Percentiles rank a stretch among this genome's conserved stretches.
These are phyloP conservation scores for Muscicapa striata DNA, from an alignment of 2,797 vertebrate species.

Conservation along the genomic window DNA sequence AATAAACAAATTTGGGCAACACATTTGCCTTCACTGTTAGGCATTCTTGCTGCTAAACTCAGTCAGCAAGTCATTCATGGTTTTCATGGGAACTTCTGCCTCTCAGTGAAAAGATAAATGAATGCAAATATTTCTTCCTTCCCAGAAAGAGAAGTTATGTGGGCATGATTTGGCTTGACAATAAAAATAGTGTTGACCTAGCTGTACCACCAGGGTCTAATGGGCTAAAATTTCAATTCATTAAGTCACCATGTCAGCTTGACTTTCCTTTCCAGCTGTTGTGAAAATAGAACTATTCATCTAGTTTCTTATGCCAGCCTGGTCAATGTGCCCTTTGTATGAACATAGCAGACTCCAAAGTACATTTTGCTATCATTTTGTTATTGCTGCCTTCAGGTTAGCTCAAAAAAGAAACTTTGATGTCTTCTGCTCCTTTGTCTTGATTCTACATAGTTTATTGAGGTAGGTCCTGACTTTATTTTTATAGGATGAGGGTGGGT, in stretches of 20 bases:
- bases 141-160: conserved; percentile 13
- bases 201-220: neutral
- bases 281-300: neutral
- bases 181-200: conserved; percentile 13
- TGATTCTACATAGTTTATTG: neutral
- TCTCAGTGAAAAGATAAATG: conserved; percentile 13
- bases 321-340: neutral
- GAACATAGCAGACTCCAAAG: neutral
- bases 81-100: conserved; percentile 28
- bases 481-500: neutral
- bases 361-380: neutral
- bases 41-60: neutral
- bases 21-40: neutral
- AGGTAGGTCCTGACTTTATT: neutral
- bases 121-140: conserved; percentile 26
- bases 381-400: neutral
- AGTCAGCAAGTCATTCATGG: conserved; percentile 4
- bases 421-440: neutral
- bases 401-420: neutral
- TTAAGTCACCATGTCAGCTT: neutral
- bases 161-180: conserved; percentile 33
- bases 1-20: neutral
- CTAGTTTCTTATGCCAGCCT: neutral
- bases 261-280: neutral
- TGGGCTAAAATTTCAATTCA: conserved; percentile 2